Base-by-base conservation (phyloP, 2,888 invertebrate species). In the Hypsopygia costalis region DNA sequence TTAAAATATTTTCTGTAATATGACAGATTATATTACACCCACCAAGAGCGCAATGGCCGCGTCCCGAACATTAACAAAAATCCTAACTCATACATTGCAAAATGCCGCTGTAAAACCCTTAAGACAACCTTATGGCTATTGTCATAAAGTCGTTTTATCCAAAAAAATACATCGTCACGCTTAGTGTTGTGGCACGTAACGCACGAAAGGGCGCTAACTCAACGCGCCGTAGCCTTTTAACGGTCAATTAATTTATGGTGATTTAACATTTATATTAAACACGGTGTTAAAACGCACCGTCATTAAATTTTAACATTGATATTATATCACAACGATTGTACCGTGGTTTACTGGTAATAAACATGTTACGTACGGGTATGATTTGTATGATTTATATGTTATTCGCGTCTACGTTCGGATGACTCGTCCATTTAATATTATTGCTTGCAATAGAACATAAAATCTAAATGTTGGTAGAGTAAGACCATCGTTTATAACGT, bases 221-320 rank as follows among this genome's bases (percentile, higher is more conserved):
- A 29, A 36, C 36, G 34, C 31, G 34, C 28, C 21, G 39, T 33
- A 36, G 31, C 16, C 28, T 38, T 21, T 34, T 34, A 44, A 31
- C 41, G 41, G 35, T 35, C 38, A 34, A 32, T 41, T 40, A 37
- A 37, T 44, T 40, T 38, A 37, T 34, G 34, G 30, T 31, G 31
- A 41, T 44, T 34, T 28, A 9, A n/a, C 30, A 11, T 10, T 22
- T 11, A 31, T 8, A 16, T 27, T 33, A 33, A 22, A 37, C 30
- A 37, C 25, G 33, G 25, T 33, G 33, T 33, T 39, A 39, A 38
- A 32, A 33, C 33, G 33, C 27, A 16, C 21, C 27, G 16, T 27
- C 32, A 25, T 39, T 39, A 39, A 39, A 39, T 10, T 25, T 39
- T 33, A 39, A 39, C 36, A 37, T 37, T 11, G 30, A 37, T 37